These are phyloP conservation scores for Microcebus tavaratra DNA, from an alignment of 2,113 vertebrate genomes.

Conservation along the genomic window DNA sequence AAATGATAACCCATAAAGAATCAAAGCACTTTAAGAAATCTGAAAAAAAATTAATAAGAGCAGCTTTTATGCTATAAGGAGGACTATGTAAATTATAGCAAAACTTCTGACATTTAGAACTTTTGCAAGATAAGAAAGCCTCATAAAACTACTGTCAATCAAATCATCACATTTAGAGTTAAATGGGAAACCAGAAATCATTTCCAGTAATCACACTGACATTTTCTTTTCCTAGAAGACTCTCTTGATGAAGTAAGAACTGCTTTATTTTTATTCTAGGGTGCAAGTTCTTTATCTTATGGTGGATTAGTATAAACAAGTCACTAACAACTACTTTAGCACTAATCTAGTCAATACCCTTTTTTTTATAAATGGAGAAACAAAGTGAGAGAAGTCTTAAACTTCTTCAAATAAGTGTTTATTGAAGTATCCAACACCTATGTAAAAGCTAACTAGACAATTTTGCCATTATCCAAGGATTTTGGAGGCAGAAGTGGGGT, in stretches of 20 bases:
- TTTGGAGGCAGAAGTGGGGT: neutral
- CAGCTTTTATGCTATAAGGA: neutral
- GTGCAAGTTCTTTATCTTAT: neutral
- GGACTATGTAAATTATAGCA: neutral
- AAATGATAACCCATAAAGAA: slow-evolving; percentile 15
- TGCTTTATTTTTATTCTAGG: neutral
- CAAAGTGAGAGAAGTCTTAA: neutral
- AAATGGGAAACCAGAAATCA: slow-evolving; percentile 39
- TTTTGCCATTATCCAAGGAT: neutral
- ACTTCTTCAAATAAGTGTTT: neutral
- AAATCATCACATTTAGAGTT: neutral
- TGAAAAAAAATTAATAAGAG: slow-evolving; percentile 29
- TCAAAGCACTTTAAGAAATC: slow-evolving; percentile 16
- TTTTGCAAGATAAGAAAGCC: slow-evolving; percentile 28
- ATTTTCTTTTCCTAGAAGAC: neutral
- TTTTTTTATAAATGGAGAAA: neutral
- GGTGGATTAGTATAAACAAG: neutral
- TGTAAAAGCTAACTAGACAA: neutral
- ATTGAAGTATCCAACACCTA: neutral
- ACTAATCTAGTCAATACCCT: neutral
- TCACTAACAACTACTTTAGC: neutral
- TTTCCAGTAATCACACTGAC: neutral
- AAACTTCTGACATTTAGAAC: slow-evolving; percentile 26
- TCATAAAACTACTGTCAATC: neutral
- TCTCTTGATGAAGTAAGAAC: slow-evolving; percentile 13